Conservation (phyloP, 2,888 invertebrate species). For the Eristalis intricaria region DNA sequence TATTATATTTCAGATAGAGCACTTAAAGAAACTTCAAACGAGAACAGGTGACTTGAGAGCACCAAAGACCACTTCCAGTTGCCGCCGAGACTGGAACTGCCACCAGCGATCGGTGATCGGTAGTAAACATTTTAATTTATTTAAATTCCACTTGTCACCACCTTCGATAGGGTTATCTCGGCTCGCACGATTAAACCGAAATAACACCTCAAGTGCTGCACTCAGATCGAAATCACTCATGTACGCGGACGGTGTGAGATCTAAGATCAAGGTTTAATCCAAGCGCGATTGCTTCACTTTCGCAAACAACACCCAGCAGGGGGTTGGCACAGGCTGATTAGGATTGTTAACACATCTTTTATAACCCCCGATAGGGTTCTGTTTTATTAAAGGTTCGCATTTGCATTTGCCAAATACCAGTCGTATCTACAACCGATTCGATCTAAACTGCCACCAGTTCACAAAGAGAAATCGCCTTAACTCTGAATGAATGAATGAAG, state of each 20-base stretch:
- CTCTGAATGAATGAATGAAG: background rate
- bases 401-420: background rate
- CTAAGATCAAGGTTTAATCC: background rate
- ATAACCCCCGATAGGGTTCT: background rate
- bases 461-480: background rate
- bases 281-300: background rate
- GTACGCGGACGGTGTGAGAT: background rate
- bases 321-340: background rate
- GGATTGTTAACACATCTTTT: background rate
- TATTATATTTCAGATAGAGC: background rate
- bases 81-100: background rate
- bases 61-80: background rate
- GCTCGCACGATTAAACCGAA: background rate
- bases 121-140: conserved; percentile 1
- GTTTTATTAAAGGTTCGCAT: background rate
- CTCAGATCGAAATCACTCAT: background rate
- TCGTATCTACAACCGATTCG: background rate
- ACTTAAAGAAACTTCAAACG: background rate
- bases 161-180: background rate
- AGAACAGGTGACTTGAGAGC: background rate
- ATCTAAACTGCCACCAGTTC: background rate
- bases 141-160: conserved; percentile 1
- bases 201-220: background rate
- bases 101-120: background rate
- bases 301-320: background rate